Evolutionary conservation across 2,888 invertebrate species (phyloP).

Genomic region (Troides oblongomaculatus): DNA sequence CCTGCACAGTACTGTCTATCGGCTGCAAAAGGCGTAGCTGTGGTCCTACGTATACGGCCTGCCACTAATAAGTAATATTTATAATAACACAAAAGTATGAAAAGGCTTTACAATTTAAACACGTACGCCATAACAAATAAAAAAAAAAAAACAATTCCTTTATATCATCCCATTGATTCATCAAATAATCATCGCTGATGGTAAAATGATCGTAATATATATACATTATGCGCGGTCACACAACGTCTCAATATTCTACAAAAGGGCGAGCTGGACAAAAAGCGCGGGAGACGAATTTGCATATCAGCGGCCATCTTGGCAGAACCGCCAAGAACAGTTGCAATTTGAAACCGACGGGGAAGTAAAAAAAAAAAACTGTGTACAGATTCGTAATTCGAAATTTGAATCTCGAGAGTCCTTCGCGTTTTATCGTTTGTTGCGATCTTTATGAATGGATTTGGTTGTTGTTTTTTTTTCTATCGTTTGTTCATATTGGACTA

Average conservation of each 20-base stretch:
- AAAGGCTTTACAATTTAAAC: neutral
- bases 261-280: conserved; percentile 54
- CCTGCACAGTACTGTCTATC: no score
- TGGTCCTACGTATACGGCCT: no score
- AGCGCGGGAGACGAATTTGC: conserved; percentile 43
- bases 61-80: no score
- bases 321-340: conserved; percentile 39
- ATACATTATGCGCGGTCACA: conserved; percentile 51
- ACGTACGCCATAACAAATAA: neutral
- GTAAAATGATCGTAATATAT: conserved; percentile 14
- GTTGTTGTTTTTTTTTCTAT: neutral
- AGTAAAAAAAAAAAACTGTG: conserved; percentile 3
- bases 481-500: no score
- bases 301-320: conserved; percentile 53
- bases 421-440: conserved; percentile 14
- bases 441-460: conserved; percentile 25
- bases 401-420: conserved; percentile 42
- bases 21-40: no score
- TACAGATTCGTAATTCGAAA: conserved; percentile 38
- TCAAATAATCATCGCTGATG: conserved; percentile 20
- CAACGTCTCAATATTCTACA: conserved; percentile 35
- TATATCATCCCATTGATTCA: conserved; percentile 9
- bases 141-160: neutral
- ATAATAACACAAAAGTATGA: no score
- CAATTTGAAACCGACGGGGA: conserved; percentile 42